Evolutionary conservation across 2,113 vertebrate species (phyloP), one percentile per base, ranked within the genome.

Genomic region (Ceyx melanurus): DNA sequence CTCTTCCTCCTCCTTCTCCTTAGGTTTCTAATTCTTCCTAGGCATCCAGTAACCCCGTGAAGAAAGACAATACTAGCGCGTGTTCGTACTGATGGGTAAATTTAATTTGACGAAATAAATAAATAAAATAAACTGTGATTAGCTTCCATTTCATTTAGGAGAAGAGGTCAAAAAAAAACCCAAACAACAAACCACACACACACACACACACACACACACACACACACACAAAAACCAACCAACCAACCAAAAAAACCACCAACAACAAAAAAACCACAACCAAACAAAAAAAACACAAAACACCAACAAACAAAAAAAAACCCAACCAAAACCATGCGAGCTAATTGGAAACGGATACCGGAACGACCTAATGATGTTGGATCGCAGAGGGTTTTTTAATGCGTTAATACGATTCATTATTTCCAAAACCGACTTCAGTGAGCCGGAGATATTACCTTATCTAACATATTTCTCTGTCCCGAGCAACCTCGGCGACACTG

Each of bases 91-190:
- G 96, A 97, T 76, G 67, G 78, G 94, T 93, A 97, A 98, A 98
- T 98, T 97, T 97, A 98, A 98, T 98, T 97, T 98, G 98, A 98
- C 68, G 96, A 98, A 98, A 98, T 97, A 98, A 97, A 98, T 98
- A 98, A 98, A 99, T 98, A 98, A 98, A 98, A 98, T 98, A 98
- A 98, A 97, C 97, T 93, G 94, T 97, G 97, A 98, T 99, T 99
- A 98, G 97, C 97, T 98, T 96, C 92, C 83, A 97, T 98, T 98
- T 98, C 96, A 98, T 97, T 97, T 97, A 97, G 97, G 92, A 97
- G 97, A 98, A 97, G 81, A 97, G 98, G 98, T 98, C 98, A 98
- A 92, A 97, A 90, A 97, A 98, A 75, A 8, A 2, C 16, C 74
- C 95, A 37, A 37, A 37, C 37, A 37, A 37, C 37, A 37, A 10